phyloP scores from a whole-genome alignment of 2,113 vertebrate species.

The Triplophysa siluroides region DNA sequence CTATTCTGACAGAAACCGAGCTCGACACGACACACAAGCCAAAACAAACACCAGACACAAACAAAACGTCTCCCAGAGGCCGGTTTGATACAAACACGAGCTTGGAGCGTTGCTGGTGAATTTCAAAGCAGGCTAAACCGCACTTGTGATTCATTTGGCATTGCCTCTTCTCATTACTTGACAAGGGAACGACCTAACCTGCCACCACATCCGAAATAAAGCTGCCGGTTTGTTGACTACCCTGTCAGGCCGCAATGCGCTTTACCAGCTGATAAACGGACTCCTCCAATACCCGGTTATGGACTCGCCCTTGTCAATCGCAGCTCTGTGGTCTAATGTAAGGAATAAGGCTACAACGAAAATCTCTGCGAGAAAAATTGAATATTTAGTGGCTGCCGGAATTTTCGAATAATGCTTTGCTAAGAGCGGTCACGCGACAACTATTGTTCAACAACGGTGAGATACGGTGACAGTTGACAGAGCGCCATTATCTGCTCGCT shows the following conservation, averaged over 20 bases:
- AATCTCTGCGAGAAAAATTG: conserved; percentile 31
- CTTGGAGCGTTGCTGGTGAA: not conserved
- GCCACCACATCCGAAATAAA: conserved; percentile 4
- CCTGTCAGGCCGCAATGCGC: conserved; percentile 24
- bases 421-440: conserved; percentile 11
- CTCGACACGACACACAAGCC: conserved; percentile 12
- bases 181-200: not conserved
- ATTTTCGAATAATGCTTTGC: conserved; percentile 46
- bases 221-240: conserved; percentile 27
- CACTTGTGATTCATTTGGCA: conserved; percentile 29
- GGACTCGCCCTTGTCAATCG: conserved; percentile 51
- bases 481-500: conserved; percentile 41
- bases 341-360: conserved; percentile 61
- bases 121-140: not conserved
- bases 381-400: conserved; percentile 48
- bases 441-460: conserved; percentile 35
- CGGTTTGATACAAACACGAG: not conserved
- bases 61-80: not conserved
- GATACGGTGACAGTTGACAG: conserved; percentile 50
- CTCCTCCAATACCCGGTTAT: conserved; percentile 52
- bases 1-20: not conserved
- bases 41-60: conserved; percentile 17
- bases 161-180: not conserved
- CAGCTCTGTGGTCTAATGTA: conserved; percentile 54
- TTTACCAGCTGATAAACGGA: conserved; percentile 42